Evolutionary conservation across 2,888 invertebrate species (phyloP), one percentile per base, ranked within the genome.

Genomic region (Homarus gammarus): DNA sequence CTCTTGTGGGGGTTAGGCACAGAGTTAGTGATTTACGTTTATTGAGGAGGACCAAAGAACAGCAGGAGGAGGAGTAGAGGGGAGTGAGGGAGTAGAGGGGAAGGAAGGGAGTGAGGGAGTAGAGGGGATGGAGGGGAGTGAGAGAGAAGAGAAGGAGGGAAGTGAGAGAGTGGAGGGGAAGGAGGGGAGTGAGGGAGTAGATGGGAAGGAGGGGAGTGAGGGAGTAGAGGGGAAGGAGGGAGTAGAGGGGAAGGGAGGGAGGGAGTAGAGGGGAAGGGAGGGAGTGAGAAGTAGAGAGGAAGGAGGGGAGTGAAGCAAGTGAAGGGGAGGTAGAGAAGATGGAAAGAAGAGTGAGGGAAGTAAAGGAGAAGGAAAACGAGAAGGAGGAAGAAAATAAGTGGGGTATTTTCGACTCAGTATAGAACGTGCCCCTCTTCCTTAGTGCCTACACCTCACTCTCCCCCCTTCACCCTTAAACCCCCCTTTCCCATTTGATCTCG

Each of bases 11-110:
- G 68, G 68, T 0, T 15, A 27, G 22, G 68, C 8, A 22, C 8
- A 68, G 49, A 40, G 10, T 27, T 49, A n/a, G 38, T 75, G 77
- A 77, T 77, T 77, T 77, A 77, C 49, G 77, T 49, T 77, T 77
- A 77, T 77, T n/a, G 51, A 27, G 27, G 27, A 77, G 77, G 64
- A 27, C 2, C 12, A 64, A 27, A 10, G 64, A 22, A 56, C 3
- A 22, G 56, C 22, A 56, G 56, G 56, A 49, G 8, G 56, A 22
- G 56, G 2, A 10, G 18, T n/a, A n/a, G n/a, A n/a, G 44, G 44
- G 44, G 44, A 12, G 44, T 5, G 44, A 44, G 44, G n/a, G n/a
- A n/a, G n/a, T n/a, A n/a, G n/a, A n/a, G n/a, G n/a, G n/a, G n/a
- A n/a, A n/a, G n/a, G n/a, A n/a, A n/a, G n/a, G n/a, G n/a, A 56